These are phyloP conservation scores for Ridgeia piscesae DNA, from an alignment of 1,140 invertebrate genomes.

Conservation along the genomic window DNA sequence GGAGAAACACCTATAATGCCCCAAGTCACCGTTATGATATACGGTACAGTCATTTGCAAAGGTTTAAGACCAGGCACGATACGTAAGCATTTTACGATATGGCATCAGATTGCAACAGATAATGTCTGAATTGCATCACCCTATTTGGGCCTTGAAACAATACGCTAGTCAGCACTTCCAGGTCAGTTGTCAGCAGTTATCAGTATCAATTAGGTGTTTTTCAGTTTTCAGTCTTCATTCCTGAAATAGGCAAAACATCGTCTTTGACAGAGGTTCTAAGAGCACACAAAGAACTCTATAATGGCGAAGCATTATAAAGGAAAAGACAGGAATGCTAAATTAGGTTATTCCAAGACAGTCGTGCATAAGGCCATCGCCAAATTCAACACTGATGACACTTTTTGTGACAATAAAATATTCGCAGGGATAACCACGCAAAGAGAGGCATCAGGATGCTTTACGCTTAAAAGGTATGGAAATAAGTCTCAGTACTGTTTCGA, in stretches of 20 bases:
- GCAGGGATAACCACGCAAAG: no score
- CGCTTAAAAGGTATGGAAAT: no score
- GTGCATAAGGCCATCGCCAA: background rate
- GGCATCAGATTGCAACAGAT: no score
- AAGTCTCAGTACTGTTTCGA: no score
- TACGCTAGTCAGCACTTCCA: slow-evolving; percentile 7
- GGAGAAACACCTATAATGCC: no score
- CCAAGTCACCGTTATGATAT: no score
- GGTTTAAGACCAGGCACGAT: slow-evolving; percentile 18
- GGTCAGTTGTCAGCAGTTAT: background rate
- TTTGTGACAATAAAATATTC: no score
- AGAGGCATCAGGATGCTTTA: no score
- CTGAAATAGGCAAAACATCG: slow-evolving; percentile 5
- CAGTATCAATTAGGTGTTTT: slow-evolving; percentile 12
- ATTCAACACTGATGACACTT: no score
- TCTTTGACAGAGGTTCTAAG: slow-evolving; percentile 5
- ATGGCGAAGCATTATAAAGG: background rate
- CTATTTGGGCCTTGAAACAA: slow-evolving; percentile 10
- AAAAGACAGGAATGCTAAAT: background rate
- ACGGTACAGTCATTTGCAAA: slow-evolving; percentile 17
- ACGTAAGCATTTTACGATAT: background rate
- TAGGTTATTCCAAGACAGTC: slow-evolving; percentile 7
- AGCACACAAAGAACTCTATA: background rate
- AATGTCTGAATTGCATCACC: background rate
- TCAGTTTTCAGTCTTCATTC: slow-evolving; percentile 12